Percentiles rank a stretch among this genome's conserved stretches.
Conservation (phyloP, 2,888 invertebrate species). For the Tachina grossa region DNA sequence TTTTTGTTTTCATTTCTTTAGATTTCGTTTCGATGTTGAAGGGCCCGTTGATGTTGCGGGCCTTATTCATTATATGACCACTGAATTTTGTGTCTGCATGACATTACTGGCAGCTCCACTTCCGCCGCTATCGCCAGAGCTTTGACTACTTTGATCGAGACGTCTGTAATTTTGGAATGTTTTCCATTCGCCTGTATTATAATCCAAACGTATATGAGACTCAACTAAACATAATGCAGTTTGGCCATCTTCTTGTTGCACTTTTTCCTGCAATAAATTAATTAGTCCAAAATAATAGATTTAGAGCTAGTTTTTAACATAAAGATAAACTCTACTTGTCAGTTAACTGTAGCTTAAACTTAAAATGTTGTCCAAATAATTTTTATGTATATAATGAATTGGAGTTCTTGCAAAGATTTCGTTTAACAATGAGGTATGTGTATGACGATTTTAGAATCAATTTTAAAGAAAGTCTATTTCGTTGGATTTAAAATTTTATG, state of each 20-base stretch:
- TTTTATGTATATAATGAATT: no score
- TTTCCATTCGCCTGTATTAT: slow-evolving; percentile 98
- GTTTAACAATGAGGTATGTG: no score
- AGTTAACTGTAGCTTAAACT: no score
- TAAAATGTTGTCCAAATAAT: no score
- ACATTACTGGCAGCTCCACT: slow-evolving; percentile 71
- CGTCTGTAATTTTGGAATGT: slow-evolving; percentile 94
- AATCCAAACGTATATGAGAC: slow-evolving; percentile 99
- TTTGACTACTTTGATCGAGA: slow-evolving; percentile 84
- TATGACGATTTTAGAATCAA: no score
- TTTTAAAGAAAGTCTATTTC: no score
- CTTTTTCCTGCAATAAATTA: slow-evolving; percentile 86
- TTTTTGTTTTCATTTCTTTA: slow-evolving; percentile 58
- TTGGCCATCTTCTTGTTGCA: slow-evolving; percentile 92
- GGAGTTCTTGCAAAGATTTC: no score
- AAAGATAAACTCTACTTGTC: no score
- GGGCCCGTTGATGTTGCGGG: slow-evolving; percentile 69
- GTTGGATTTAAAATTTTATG: no score
- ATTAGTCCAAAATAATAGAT: slow-evolving; percentile 17
- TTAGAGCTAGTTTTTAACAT: no score
- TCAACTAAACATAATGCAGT: slow-evolving; percentile 86
- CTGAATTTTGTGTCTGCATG: slow-evolving; percentile 78
- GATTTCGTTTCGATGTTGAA: slow-evolving; percentile 66
- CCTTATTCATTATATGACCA: slow-evolving; percentile 77
- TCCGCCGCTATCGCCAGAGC: slow-evolving; percentile 72